Percentiles rank a stretch among this genome's conserved stretches.
phyloP scores from a whole-genome alignment of 2,797 vertebrate genomes.

The Galaxias olidus region DNA sequence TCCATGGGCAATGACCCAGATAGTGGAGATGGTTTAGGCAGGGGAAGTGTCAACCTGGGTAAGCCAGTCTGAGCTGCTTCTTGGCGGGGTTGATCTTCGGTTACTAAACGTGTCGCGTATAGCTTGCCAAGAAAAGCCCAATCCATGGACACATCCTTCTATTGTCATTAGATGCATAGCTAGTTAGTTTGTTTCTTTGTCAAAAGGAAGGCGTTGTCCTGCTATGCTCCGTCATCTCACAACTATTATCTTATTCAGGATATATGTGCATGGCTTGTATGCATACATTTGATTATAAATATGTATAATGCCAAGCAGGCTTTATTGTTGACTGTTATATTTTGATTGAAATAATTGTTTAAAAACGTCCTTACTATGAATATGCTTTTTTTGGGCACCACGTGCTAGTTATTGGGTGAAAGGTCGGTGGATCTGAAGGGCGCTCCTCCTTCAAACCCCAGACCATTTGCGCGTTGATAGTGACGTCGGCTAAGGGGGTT shows the following conservation, averaged over 20 bases:
- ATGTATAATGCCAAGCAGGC: too few relatives aligned
- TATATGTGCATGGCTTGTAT: too few relatives aligned
- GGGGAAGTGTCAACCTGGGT: constrained; percentile 41
- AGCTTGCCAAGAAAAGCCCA: not conserved
- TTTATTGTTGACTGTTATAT: not conserved
- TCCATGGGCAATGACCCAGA: constrained; percentile 34
- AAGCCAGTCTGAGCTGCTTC: constrained; percentile 62
- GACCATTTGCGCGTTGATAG: constrained; percentile 47
- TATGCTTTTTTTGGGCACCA: not conserved
- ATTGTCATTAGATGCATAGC: too few relatives aligned
- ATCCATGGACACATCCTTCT: too few relatives aligned
- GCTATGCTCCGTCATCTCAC: too few relatives aligned
- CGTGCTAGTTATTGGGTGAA: constrained; percentile 57
- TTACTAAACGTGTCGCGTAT: constrained; percentile 19
- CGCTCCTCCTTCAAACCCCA: constrained; percentile 13
- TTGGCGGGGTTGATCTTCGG: constrained; percentile 30
- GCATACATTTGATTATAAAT: too few relatives aligned
- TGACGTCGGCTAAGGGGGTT: constrained; percentile 50
- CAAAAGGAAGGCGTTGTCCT: too few relatives aligned
- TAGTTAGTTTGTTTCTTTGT: too few relatives aligned
- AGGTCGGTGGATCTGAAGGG: constrained; percentile 49
- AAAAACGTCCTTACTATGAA: not conserved
- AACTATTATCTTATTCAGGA: too few relatives aligned
- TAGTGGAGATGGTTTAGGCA: constrained; percentile 27
- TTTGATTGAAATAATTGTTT: not conserved